Evolutionary conservation across 1,140 invertebrate genomes (phyloP), one percentile per base, ranked within the genome.

Genomic region (Carposina sasakii): DNA sequence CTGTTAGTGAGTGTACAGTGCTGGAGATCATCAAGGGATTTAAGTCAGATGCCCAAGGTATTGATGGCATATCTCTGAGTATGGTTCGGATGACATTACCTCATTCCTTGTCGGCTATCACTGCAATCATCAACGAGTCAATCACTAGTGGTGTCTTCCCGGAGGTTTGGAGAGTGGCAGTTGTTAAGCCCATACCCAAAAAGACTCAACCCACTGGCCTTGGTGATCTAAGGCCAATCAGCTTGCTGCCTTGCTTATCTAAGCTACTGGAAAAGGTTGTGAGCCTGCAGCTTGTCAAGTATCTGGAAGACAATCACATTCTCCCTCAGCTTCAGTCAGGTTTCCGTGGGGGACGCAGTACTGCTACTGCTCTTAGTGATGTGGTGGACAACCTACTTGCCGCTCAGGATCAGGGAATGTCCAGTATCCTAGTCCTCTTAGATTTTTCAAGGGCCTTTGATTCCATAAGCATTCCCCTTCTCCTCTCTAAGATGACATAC

Each of bases 151-250:
- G 6, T 3, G 26, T 23, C 5, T 43, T 43, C 26, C 41, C 41
- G 21, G 6, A 9, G 9, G 4, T 6, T 2, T 43, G 41, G 41
- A 43, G 16, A 16, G 26, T 12, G 8, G 20, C 41, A 9, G 3
- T 24, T 12, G 21, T 43, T 43, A 2, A 3, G 2, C 41, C 41
- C 13, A 15, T 43, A 3, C 41, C 41, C 20, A 43, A 43, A 43
- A 43, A 4, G 6, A 26, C 17, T 10, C 6, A 28, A n/a, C n/a
- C n/a, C n/a, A n/a, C n/a, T n/a, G n/a, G n/a, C n/a, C n/a, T n/a
- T n/a, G n/a, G n/a, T n/a, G 31, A 33, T 13, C 31, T 33, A 4
- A 33, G 31, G 13, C 31, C 31, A 33, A 33, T 33, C n/a, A 33
- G 31, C 15, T 13, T 33, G 5, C n/a, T 33, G n/a, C 31, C 31